These are phyloP conservation scores for Potorous gilbertii DNA, from an alignment of 2,797 vertebrate species.

Conservation along the genomic window DNA sequence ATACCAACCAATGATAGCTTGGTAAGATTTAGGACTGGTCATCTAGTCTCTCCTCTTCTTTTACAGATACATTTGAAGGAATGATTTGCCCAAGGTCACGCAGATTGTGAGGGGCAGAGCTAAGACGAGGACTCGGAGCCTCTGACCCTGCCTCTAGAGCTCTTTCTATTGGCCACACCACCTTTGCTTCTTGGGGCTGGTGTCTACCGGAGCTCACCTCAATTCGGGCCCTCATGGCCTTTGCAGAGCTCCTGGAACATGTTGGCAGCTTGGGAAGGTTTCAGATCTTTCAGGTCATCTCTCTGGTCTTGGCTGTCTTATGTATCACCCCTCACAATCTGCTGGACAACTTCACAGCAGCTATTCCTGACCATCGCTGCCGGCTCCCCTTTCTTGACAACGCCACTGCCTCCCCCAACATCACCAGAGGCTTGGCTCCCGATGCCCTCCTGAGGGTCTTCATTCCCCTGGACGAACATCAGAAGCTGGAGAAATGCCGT, in stretches of 20 bases:
- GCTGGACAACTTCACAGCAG: slow-evolving; percentile 64
- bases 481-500: slow-evolving; percentile 60
- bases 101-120: not conserved
- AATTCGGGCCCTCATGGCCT: not conserved
- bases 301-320: not conserved
- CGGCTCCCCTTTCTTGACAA: slow-evolving; percentile 30
- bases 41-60: no score
- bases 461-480: not conserved
- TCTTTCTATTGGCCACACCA: not conserved
- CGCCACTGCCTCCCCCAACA: not conserved
- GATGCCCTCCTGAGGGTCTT: slow-evolving; percentile 52
- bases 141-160: not conserved
- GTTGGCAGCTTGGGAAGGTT: slow-evolving; percentile 37
- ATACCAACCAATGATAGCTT: no score
- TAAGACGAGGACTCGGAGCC: not conserved
- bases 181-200: not conserved
- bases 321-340: slow-evolving; percentile 17
- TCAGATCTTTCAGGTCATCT: slow-evolving; percentile 45
- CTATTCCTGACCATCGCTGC: slow-evolving; percentile 51
- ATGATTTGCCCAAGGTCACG: not conserved
- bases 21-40: not conserved
- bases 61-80: not conserved
- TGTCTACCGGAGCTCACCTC: no score
- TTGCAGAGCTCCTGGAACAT: slow-evolving; percentile 60
- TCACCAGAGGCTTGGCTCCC: rapidly evolving